phyloP scores from a whole-genome alignment of 2,888 invertebrate species.

The Zele albiditarsus region DNA sequence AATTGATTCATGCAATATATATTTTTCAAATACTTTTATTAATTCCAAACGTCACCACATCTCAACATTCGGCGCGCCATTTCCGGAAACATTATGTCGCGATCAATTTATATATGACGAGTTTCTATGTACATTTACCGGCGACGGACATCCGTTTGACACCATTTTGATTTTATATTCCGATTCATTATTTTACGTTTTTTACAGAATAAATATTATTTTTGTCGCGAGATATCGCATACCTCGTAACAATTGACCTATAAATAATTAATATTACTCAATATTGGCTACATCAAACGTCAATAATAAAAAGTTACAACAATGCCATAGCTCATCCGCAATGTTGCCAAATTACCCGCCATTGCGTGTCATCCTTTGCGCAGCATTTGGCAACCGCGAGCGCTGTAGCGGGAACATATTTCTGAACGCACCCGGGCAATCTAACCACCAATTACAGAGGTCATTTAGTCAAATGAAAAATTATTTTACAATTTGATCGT shows the following conservation, averaged over 20 bases:
- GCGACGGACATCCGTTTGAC: slow-evolving; percentile 16
- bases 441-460: background rate
- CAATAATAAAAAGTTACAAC: background rate
- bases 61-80: background rate
- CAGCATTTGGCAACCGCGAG: slow-evolving; percentile 24
- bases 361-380: slow-evolving; percentile 1
- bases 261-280: background rate
- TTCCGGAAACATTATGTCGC: slow-evolving; percentile 1
- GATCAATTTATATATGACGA: slow-evolving; percentile 10
- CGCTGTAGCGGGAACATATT: background rate
- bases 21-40: background rate
- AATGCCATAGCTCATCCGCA: slow-evolving; percentile 1
- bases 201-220: background rate
- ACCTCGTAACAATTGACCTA: background rate
- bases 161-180: background rate
- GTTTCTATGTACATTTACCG: slow-evolving; percentile 7
- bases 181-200: background rate
- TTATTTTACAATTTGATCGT: background rate
- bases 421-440: slow-evolving; percentile 23
- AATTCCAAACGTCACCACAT: background rate
- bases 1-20: background rate
- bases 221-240: background rate
- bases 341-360: slow-evolving; percentile 22
- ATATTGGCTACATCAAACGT: background rate
- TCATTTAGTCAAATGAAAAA: background rate